Base-by-base conservation (phyloP, 1,140 invertebrate genomes). In the Phenacoccus solenopsis region DNA sequence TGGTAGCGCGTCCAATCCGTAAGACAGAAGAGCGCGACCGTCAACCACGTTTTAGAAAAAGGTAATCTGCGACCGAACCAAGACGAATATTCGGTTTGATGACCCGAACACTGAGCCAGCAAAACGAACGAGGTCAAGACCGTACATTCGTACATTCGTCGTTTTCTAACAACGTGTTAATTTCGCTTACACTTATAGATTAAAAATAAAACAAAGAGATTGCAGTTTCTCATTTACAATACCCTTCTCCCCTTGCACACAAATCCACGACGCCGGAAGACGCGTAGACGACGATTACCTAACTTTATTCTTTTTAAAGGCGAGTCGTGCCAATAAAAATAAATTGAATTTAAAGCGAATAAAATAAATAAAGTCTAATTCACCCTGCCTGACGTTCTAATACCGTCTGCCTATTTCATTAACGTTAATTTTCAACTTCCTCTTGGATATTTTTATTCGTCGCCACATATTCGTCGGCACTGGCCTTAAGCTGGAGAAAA, bases 51-150 rank as follows among this genome's bases (percentile, higher is more conserved):
- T 4, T n/a, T 32, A 32, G 30, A 13, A 32, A 32, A 32, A 32
- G 30, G 30, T 32, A 32, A 32, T 32, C 5, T 7, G 5, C 30
- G 30, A 49, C 16, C n/a, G n/a, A 16, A 49, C 16, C 5, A 49
- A 49, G 38, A n/a, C 20, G 38, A 49, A 49, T 49, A 49, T 49
- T 49, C 20, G 38, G 38, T 49, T 49, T 49, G 38, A 49, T 49
- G 38, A 49, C 38, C 38, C 38, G 38, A 49, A 49, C 38, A 49
- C 38, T n/a, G 38, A 32, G 30, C 20, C 13, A n/a, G 20, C 13
- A 49, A 49, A 49, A 49, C 38, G 38, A 49, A 49, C 38, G 38
- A 49, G 38, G 38, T 49, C 38, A 49, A 49, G 38, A 49, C 38
- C 38, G 38, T 49, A 49, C 38, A 16, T 49, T 49, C 20, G 38